A percentile compares a stretch with the other conserved stretches of the same genome.
Conservation (phyloP, 2,888 invertebrate genomes). For the Schrankia costaestrigalis region DNA sequence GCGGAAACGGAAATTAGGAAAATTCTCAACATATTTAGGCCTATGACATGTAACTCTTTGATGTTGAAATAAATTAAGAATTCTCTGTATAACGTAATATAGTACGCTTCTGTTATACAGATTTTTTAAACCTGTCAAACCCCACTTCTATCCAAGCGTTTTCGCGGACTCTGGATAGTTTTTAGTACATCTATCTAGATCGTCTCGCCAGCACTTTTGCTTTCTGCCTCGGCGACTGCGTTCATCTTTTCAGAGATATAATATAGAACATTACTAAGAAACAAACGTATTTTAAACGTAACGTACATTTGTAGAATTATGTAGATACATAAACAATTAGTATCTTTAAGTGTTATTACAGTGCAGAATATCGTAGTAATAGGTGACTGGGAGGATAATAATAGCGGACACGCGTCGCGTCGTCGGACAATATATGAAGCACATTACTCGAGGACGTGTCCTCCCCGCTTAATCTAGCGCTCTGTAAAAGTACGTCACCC, state of each 20-base stretch:
- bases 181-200: too few species aligned
- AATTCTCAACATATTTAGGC: slow-evolving; percentile 22
- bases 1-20: slow-evolving; percentile 30
- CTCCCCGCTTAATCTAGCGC: slow-evolving; percentile 73
- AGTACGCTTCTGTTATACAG: neutral
- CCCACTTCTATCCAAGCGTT: too few species aligned
- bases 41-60: slow-evolving; percentile 23
- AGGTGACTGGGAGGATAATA: slow-evolving; percentile 50
- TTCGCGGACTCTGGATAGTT: too few species aligned
- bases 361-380: slow-evolving; percentile 30
- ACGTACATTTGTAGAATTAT: neutral
- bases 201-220: too few species aligned
- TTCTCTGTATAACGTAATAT: neutral
- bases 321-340: neutral
- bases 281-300: too few species aligned
- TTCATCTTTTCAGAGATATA: too few species aligned
- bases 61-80: slow-evolving; percentile 10
- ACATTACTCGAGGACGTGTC: slow-evolving; percentile 78
- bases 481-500: slow-evolving; percentile 72
- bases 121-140: too few species aligned
- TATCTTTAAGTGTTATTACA: slow-evolving; percentile 22
- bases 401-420: slow-evolving; percentile 67
- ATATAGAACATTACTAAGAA: too few species aligned
- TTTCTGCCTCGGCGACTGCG: too few species aligned
- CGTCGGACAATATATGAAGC: slow-evolving; percentile 74